A percentile compares a stretch with the other conserved stretches of the same genome.
phyloP scores from a whole-genome alignment of 2,888 invertebrate species.

The Acronicta leporina region DNA sequence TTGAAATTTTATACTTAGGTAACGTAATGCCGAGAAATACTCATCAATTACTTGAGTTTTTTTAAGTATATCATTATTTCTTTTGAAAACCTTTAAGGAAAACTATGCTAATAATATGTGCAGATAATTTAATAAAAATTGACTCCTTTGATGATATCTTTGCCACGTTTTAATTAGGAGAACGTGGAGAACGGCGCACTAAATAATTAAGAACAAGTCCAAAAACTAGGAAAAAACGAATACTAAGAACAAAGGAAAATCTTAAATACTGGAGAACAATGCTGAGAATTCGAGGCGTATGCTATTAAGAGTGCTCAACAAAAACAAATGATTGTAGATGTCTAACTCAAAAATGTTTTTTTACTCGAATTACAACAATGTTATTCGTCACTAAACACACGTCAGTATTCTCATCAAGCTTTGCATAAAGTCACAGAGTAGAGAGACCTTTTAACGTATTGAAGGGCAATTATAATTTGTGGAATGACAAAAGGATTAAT shows the following conservation, averaged over 20 bases:
- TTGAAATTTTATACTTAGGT: too few relatives aligned
- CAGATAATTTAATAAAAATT: too few relatives aligned
- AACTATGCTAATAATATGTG: too few relatives aligned
- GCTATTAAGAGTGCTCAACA: slow-evolving; percentile 9
- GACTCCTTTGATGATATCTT: too few relatives aligned
- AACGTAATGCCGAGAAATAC: too few relatives aligned
- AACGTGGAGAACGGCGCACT: too few relatives aligned
- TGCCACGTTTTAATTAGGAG: too few relatives aligned
- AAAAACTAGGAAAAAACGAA: neutral
- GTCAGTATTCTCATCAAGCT: slow-evolving; percentile 43
- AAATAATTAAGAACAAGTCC: neutral
- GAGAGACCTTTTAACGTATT: slow-evolving; percentile 51
- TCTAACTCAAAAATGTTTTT: slow-evolving; percentile 26
- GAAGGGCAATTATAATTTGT: slow-evolving; percentile 44
- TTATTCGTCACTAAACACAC: slow-evolving; percentile 20
- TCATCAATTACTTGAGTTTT: too few relatives aligned
- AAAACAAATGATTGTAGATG: slow-evolving; percentile 31
- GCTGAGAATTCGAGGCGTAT: slow-evolving; percentile 24
- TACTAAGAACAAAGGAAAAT: slow-evolving; percentile 25
- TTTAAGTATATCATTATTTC: too few relatives aligned
- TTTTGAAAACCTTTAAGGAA: too few relatives aligned
- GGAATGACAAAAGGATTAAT: slow-evolving; percentile 30
- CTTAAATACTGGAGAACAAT: slow-evolving; percentile 36
- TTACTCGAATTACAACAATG: slow-evolving; percentile 37
- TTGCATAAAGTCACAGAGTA: slow-evolving; percentile 48